Evolutionary conservation across 1,140 invertebrate species (phyloP).

Genomic region (Drosophila cardini): DNA sequence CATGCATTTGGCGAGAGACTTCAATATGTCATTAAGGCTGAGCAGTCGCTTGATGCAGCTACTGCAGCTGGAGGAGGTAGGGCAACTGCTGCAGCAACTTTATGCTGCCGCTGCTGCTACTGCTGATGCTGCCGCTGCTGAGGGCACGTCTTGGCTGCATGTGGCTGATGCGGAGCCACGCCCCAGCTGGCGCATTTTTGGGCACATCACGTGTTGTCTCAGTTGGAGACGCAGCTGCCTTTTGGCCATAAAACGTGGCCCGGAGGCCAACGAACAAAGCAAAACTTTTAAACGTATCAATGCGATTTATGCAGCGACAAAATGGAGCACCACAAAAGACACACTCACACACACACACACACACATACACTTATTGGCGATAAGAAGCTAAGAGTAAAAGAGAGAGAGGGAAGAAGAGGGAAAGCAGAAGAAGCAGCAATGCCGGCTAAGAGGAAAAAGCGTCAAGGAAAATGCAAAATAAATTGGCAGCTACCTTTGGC

Average conservation of each 20-base stretch:
- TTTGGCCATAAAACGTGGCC: slow-evolving; percentile 75
- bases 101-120: slow-evolving; percentile 17
- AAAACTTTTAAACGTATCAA: slow-evolving; percentile 70
- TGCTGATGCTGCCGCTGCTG: slow-evolving; percentile 22
- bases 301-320: slow-evolving; percentile 77
- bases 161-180: slow-evolving; percentile 31
- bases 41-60: slow-evolving; percentile 41
- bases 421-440: not conserved
- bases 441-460: slow-evolving; percentile 25
- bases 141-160: slow-evolving; percentile 56
- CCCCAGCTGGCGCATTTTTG: slow-evolving; percentile 46
- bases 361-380: slow-evolving; percentile 33
- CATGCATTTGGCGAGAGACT: slow-evolving; percentile 43
- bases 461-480: slow-evolving; percentile 70
- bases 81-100: not conserved
- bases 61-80: not conserved
- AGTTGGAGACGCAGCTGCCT: slow-evolving; percentile 49
- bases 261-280: slow-evolving; percentile 55
- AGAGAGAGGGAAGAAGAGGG: not conserved
- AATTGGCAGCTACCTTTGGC: slow-evolving; percentile 79
- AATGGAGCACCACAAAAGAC: slow-evolving; percentile 51
- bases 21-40: slow-evolving; percentile 58
- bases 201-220: slow-evolving; percentile 70
- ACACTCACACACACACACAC: slow-evolving; percentile 4
- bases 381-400: slow-evolving; percentile 26